A percentile compares a stretch with the other conserved stretches of the same genome.
phyloP scores from a whole-genome alignment of 1,140 invertebrate genomes.

The Eciton burchellii region DNA sequence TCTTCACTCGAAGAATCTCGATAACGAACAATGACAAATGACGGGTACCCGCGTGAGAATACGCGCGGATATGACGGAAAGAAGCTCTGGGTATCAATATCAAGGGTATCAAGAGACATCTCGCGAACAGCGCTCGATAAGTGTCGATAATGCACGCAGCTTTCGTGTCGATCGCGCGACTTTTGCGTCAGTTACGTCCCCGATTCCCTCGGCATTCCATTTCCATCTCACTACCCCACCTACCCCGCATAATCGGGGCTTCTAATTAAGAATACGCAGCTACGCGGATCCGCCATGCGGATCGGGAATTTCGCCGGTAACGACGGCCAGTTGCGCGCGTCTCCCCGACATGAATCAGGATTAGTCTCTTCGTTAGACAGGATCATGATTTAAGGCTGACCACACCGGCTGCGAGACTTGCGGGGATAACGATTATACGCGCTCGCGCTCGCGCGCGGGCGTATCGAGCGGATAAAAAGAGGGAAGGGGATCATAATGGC shows the following conservation, averaged over 20 bases:
- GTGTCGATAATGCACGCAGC: neutral
- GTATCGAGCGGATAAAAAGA: conserved; percentile 25
- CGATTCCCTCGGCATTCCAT: conserved; percentile 11
- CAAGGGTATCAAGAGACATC: neutral
- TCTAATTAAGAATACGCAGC: conserved; percentile 46
- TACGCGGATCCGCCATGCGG: conserved; percentile 32
- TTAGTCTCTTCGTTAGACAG: conserved; percentile 77
- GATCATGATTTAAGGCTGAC: conserved; percentile 77
- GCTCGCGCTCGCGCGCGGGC: conserved; percentile 34
- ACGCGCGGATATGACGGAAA: conserved; percentile 1
- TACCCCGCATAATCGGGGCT: neutral
- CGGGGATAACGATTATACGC: conserved; percentile 60
- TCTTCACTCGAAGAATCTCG: neutral
- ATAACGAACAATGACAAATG: conserved; percentile 9
- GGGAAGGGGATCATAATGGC: conserved; percentile 66
- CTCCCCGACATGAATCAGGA: conserved; percentile 77
- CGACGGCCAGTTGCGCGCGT: conserved; percentile 22
- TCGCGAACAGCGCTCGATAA: neutral
- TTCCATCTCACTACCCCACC: conserved; percentile 13
- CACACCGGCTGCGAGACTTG: conserved; percentile 49
- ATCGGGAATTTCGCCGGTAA: conserved; percentile 36
- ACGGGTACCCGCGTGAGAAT: neutral
- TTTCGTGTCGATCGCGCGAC: neutral
- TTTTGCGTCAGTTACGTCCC: conserved; percentile 11
- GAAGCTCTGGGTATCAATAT: neutral